A percentile compares a stretch with the other conserved stretches of the same genome.
phyloP scores from a whole-genome alignment of 2,113 vertebrate genomes.

The Orientallactaga bullata region DNA sequence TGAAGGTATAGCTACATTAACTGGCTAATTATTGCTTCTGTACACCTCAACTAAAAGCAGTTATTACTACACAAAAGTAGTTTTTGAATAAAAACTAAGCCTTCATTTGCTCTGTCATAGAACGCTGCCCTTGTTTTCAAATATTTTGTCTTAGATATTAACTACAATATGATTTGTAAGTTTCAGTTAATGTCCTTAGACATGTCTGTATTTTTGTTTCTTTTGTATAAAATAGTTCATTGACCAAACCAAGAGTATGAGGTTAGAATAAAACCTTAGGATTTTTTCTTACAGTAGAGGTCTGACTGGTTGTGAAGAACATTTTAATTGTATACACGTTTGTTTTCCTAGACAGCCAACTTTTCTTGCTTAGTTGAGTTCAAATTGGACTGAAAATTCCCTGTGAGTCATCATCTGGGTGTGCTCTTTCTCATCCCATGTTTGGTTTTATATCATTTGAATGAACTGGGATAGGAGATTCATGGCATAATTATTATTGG shows the following conservation, averaged over 20 bases:
- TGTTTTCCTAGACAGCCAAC: background rate
- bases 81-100: constrained; percentile 40
- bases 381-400: constrained; percentile 18
- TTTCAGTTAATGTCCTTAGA: background rate
- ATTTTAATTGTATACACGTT: background rate
- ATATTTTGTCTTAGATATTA: background rate
- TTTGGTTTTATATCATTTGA: constrained; percentile 11
- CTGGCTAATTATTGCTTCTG: constrained; percentile 68
- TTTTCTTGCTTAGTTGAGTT: constrained; percentile 52
- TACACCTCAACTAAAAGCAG: constrained; percentile 74
- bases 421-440: background rate
- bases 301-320: background rate
- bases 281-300: background rate
- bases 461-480: background rate
- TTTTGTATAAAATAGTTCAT: background rate
- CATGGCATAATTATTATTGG: background rate
- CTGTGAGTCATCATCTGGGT: background rate
- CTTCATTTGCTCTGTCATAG: constrained; percentile 62
- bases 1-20: constrained; percentile 37
- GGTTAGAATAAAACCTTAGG: constrained; percentile 9
- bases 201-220: background rate
- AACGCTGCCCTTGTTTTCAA: background rate
- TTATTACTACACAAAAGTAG: constrained; percentile 18
- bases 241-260: background rate
- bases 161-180: background rate